Base-by-base conservation (phyloP, 2,888 invertebrate species). In the Merodon equestris region DNA sequence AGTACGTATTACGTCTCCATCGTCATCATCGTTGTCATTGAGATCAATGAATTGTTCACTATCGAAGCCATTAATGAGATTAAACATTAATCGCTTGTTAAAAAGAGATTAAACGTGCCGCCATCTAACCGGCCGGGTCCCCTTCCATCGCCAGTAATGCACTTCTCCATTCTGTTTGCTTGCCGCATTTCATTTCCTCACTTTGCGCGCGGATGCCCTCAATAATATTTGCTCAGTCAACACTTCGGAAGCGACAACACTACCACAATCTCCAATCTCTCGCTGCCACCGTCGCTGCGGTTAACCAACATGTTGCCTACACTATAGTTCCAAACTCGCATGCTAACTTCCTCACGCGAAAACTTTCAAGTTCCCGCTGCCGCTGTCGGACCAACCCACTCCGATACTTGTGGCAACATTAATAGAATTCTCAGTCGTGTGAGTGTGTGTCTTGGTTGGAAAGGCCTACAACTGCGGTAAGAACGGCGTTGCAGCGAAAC, bases 41-140 rank as follows among this genome's bases (percentile, higher is more conserved):
- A 27, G 27, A 27, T 27, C 27, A 2, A 15, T 19, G 38, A 47
- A 60, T 47, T 53, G 42, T 14, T 50, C 42, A 63, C 50, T 51
- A 13, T 10, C 57, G 15, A 14, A 64, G 53, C 77, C 54, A 70
- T 70, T 74, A 64, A 64, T 47, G 9, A 79, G 60, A 74, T 79
- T 64, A 79, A 74, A 79, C 68, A 79, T 68, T 79, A 74, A 79
- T 79, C 44, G 64, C 79, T 79, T 79, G 74, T 79, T 79, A 74
- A 79, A 74, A 74, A 74, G 63, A 68, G 64, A 70, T 70, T 79
- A 64, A 79, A 74, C 64, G 68, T 68, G 60, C 74, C 74, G 74
- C 44, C 67, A 38, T 17, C 19, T 27, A 15, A 36, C 14, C 12
- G 14, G 19, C 19, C 19, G n/a, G n/a, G 15, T 18, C 57, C 56